These are phyloP conservation scores for Ataeniobius toweri DNA, from an alignment of 2,797 vertebrate genomes.

Conservation along the genomic window DNA sequence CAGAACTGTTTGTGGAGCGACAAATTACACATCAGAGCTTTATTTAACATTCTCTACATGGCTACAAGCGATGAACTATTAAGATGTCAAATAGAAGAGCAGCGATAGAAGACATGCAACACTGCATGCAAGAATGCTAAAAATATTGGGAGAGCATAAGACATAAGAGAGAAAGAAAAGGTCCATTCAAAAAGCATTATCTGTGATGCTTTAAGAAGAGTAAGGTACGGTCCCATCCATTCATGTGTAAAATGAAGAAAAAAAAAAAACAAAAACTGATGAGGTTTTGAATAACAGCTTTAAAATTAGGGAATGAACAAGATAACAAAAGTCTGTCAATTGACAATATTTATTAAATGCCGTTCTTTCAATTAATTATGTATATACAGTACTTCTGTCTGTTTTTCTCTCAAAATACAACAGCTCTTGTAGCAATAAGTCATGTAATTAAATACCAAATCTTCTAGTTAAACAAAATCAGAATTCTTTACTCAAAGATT, in stretches of 20 bases:
- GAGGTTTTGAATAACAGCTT: background rate
- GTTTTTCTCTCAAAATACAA: background rate
- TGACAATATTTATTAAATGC: background rate
- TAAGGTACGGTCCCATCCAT: background rate
- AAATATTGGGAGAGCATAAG: conserved; percentile 34
- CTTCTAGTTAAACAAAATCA: background rate
- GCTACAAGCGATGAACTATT: conserved; percentile 75
- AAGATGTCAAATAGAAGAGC: conserved; percentile 72
- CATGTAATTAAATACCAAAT: background rate
- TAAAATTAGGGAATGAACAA: background rate
- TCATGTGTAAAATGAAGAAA: background rate
- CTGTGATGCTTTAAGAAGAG: background rate
- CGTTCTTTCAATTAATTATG: background rate
- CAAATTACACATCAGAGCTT: conserved; percentile 79
- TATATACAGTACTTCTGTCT: too few relatives aligned
- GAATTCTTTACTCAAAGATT: background rate
- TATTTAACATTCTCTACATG: conserved; percentile 78
- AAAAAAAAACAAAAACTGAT: background rate
- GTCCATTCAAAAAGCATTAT: background rate
- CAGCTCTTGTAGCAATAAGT: background rate
- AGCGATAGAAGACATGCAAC: conserved; percentile 44
- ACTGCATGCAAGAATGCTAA: conserved; percentile 62
- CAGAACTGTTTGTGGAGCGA: conserved; percentile 76
- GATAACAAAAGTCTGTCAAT: background rate
- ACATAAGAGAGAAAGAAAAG: conserved; percentile 9